These are phyloP conservation scores for Ceratoteleas bidentatus DNA, from an alignment of 1,140 invertebrate genomes.

Conservation along the genomic window DNA sequence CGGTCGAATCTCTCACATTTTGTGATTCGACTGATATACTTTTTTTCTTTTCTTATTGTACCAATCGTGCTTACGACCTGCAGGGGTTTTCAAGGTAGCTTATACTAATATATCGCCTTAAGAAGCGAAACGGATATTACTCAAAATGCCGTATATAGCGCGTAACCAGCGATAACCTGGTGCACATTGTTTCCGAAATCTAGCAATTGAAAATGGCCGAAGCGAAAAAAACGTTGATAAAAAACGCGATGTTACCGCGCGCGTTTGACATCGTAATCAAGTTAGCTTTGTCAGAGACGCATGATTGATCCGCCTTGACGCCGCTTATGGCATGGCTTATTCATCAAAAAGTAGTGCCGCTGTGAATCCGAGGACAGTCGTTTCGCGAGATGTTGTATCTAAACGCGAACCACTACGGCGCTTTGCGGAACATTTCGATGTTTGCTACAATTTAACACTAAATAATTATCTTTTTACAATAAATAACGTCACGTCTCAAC, in stretches of 20 bases:
- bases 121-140: conserved; percentile 9
- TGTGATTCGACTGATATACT: too few relatives aligned
- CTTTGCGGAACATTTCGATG: conserved; percentile 18
- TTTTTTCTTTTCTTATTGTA: too few relatives aligned
- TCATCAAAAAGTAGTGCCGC: conserved; percentile 26
- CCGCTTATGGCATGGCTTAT: conserved; percentile 39
- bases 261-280: conserved; percentile 12
- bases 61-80: too few relatives aligned
- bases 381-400: not conserved
- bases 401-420: conserved; percentile 9
- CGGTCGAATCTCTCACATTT: too few relatives aligned
- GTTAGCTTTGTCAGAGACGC: conserved; percentile 20
- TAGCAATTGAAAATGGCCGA: conserved; percentile 3
- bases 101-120: too few relatives aligned
- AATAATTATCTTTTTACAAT: conserved; percentile 42
- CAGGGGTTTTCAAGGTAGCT: too few relatives aligned
- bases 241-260: conserved; percentile 7
- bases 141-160: not conserved
- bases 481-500: conserved; percentile 31
- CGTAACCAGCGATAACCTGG: conserved; percentile 18
- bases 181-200: not conserved
- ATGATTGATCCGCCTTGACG: conserved; percentile 15
- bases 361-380: not conserved
- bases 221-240: conserved; percentile 3
- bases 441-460: conserved; percentile 22